These are phyloP conservation scores for Penaeus monodon DNA, from an alignment of 2,888 invertebrate genomes.

Conservation along the genomic window DNA sequence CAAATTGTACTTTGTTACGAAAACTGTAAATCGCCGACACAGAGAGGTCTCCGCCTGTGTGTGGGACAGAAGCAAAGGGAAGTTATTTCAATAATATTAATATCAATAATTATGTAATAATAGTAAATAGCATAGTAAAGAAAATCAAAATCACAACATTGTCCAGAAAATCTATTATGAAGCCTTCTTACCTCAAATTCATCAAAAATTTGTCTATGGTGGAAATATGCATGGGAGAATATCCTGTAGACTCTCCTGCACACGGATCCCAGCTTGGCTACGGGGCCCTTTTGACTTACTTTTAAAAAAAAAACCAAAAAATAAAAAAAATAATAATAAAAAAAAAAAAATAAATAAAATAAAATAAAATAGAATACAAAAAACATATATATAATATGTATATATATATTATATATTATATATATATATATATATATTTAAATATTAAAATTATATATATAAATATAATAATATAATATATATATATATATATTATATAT, in stretches of 20 bases:
- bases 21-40: constrained; percentile 94
- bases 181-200: constrained; percentile 83
- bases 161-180: background rate
- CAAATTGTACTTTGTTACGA: constrained; percentile 97
- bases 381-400: no score
- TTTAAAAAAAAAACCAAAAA: constrained; percentile 72
- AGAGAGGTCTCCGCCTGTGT: constrained; percentile 87
- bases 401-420: no score
- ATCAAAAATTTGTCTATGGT: constrained; percentile 96
- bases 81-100: background rate
- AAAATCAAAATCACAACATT: background rate
- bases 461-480: no score
- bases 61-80: constrained; percentile 46
- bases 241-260: constrained; percentile 98
- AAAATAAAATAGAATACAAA: no score
- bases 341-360: no score
- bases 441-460: no score
- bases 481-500: no score
- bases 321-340: no score
- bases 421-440: no score
- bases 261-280: constrained; percentile 98
- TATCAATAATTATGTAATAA: no score
- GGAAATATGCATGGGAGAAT: constrained; percentile 99
- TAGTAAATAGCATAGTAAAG: background rate
- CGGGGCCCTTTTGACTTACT: constrained; percentile 99